Evolutionary conservation across 2,113 vertebrate genomes (phyloP).

Genomic region (Sylvia atricapilla): DNA sequence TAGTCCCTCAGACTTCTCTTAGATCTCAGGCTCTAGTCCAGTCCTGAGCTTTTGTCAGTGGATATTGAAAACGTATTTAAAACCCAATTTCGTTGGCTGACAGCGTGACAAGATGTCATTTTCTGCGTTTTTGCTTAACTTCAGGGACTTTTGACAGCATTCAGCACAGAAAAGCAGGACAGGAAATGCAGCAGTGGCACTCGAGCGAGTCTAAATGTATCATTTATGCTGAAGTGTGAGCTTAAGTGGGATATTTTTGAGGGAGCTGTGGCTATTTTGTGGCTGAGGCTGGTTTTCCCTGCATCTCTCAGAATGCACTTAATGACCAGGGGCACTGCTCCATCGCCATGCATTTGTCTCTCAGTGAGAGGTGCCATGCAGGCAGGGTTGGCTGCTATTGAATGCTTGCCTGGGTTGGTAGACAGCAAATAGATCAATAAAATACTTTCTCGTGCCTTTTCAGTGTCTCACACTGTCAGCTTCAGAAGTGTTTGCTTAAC

Average conservation of each 20-base stretch:
- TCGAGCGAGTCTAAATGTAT: background rate
- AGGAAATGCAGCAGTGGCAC: background rate
- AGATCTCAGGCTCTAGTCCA: background rate
- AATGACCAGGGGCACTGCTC: background rate
- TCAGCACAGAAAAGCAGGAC: background rate
- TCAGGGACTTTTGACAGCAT: background rate
- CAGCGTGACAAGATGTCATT: background rate
- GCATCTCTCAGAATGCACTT: background rate
- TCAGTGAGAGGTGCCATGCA: accelerated
- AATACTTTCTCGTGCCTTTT: background rate
- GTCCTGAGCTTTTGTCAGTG: background rate
- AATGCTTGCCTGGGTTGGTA: background rate
- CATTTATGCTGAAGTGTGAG: accelerated
- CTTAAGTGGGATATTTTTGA: background rate
- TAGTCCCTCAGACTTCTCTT: background rate
- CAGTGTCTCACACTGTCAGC: background rate
- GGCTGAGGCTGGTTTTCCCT: background rate
- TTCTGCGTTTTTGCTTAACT: background rate
- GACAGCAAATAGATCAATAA: background rate
- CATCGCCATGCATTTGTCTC: accelerated
- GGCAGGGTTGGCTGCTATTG: background rate
- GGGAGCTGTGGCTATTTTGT: background rate
- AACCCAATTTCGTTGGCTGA: background rate
- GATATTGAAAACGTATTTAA: background rate
- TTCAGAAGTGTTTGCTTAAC: background rate